phyloP scores from a whole-genome alignment of 1,140 invertebrate species.

The Delia radicum region DNA sequence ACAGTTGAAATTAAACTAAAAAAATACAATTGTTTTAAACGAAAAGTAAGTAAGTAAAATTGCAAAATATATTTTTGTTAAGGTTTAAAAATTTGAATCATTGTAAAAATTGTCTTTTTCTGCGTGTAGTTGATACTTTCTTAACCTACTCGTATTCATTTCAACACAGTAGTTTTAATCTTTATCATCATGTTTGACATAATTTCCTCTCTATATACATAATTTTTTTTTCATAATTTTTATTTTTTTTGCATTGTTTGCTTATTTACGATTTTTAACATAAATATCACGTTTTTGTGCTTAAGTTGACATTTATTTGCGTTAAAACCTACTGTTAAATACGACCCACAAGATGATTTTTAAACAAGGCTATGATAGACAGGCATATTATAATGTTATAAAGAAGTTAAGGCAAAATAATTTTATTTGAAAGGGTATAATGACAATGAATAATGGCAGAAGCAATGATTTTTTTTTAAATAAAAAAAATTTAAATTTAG shows the following conservation, averaged over 20 bases:
- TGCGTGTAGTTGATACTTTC: no score
- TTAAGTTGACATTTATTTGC: slow-evolving; percentile 17
- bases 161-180: neutral
- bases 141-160: neutral
- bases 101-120: no score
- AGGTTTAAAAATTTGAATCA: no score
- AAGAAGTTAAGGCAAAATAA: neutral
- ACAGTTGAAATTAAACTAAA: no score
- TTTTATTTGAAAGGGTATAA: no score
- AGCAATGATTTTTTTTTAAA: no score
- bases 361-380: neutral
- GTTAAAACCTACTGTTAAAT: neutral
- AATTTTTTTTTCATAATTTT: neutral
- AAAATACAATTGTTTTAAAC: no score
- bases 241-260: neutral
- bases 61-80: no score
- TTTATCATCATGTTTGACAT: slow-evolving; percentile 2
- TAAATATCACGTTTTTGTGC: slow-evolving; percentile 22
- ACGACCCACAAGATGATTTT: neutral
- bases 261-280: no score
- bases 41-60: no score
- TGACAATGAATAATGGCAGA: no score
- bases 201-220: neutral
- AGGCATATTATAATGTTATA: neutral
- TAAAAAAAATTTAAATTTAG: no score